Evolutionary conservation across 2,113 vertebrate genomes (phyloP), one percentile per base, ranked within the genome.

Genomic region (Rhabdornis inornatus): DNA sequence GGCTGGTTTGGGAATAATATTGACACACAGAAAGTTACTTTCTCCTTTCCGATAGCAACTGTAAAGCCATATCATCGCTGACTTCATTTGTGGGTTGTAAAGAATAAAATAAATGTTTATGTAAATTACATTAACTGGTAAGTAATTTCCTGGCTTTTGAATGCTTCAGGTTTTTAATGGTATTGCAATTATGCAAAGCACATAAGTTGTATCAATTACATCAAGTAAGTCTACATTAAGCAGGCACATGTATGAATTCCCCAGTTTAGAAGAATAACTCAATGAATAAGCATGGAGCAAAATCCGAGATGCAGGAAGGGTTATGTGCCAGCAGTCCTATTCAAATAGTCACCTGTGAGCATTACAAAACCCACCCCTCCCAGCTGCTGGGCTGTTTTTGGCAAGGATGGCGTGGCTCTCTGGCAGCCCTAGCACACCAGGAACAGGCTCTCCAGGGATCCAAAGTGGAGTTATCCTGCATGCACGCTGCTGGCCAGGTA

Each of bases 121-220:
- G 95, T 52, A 88, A 93, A 95, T 77, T 5, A 10, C 44, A 85
- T 71, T 86, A 93, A 86, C 75, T 42, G 56, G 55, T 35, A 85
- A 83, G 83, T 86, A 60, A 94, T 93, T 94, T 93, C 94, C 95
- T 93, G 79, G 15, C 89, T 90, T 93, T 88, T 91, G 76, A 92
- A 70, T 27, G 27, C 64, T 93, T 66, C 42, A 10, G 68, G 64
- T 88, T 91, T 94, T 74, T 92, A 69, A 90, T 55, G 75, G 60
- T 30, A 17, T 47, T 83, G 71, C 75, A 90, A 87, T 94, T 88
- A 92, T 80, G 88, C 83, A 40, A 30, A 52, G 30, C 45, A 53
- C 16, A 1, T 33, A 57, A 76, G 40, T 69, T 84, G 44, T 77
- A 84, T 89, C 95, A 87, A 75, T 95, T 89, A 82, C 90, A 85